A percentile compares a stretch with the other conserved stretches of the same genome.
Conservation (phyloP, 2,888 invertebrate species). For the Drosophila ustulata region DNA sequence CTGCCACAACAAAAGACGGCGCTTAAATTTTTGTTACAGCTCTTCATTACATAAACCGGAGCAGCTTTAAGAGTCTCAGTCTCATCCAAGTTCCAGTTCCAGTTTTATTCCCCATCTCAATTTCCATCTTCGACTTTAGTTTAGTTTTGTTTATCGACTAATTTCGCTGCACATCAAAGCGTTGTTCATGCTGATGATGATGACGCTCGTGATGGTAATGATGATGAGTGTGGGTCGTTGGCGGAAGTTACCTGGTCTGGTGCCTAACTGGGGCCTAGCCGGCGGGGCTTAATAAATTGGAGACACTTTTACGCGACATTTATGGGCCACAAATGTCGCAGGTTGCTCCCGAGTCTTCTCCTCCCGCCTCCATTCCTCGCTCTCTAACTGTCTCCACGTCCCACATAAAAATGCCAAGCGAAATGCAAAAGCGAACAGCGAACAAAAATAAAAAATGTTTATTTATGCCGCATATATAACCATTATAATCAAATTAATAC, state of each 20-base stretch:
- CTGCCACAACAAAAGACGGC: slow-evolving; percentile 35
- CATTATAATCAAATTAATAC: slow-evolving; percentile 80
- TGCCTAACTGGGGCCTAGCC: slow-evolving; percentile 4
- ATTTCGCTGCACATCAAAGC: slow-evolving; percentile 57
- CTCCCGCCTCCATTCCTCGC: not conserved
- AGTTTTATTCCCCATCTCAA: not conserved
- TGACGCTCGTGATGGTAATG: slow-evolving; percentile 9
- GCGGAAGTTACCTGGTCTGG: slow-evolving; percentile 33
- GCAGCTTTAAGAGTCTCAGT: slow-evolving; percentile 9
- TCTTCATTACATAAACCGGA: slow-evolving; percentile 62
- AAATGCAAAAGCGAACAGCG: slow-evolving; percentile 27
- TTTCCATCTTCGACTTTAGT: slow-evolving; percentile 6
- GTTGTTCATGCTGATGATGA: slow-evolving; percentile 13
- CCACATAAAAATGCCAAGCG: slow-evolving; percentile 35
- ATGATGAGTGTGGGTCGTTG: slow-evolving; percentile 48
- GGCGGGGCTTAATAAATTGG: slow-evolving; percentile 49
- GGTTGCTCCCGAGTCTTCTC: slow-evolving; percentile 17
- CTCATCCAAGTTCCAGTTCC: slow-evolving; percentile 10
- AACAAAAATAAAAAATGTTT: slow-evolving; percentile 33
- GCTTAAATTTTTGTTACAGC: slow-evolving; percentile 43
- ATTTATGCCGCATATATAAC: slow-evolving; percentile 75
- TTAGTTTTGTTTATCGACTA: slow-evolving; percentile 34
- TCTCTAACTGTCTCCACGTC: not conserved
- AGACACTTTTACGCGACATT: slow-evolving; percentile 66
- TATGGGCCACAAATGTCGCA: slow-evolving; percentile 50